Evolutionary conservation across 2,888 invertebrate species (phyloP).

Genomic region (Alcis repandata): DNA sequence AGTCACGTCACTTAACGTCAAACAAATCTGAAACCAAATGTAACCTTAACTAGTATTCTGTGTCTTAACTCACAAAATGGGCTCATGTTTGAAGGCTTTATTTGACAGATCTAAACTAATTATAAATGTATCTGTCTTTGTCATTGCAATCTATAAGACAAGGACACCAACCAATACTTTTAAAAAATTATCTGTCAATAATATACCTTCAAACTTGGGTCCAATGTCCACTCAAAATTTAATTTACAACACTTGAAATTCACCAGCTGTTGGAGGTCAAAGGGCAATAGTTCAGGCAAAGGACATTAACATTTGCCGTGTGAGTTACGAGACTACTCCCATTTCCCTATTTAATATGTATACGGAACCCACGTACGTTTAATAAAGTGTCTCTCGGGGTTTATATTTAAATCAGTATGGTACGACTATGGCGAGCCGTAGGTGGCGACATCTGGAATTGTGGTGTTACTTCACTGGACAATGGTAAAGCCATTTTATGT

Average conservation of each 20-base stretch:
- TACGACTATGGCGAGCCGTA: too few species aligned
- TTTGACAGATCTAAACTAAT: too few species aligned
- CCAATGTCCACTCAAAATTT: neutral
- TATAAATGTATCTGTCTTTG: too few species aligned
- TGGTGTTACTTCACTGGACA: conserved; percentile 18
- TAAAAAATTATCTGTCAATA: neutral
- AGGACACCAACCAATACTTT: too few species aligned
- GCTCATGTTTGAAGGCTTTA: too few species aligned
- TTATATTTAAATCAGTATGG: conserved; percentile 57
- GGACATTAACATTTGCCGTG: conserved; percentile 4
- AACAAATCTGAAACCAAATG: too few species aligned
- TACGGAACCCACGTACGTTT: conserved; percentile 34
- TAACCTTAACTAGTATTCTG: too few species aligned
- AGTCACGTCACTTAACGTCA: neutral
- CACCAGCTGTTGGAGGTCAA: neutral
- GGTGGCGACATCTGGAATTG: conserved; percentile 42
- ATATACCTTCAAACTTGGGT: too few species aligned
- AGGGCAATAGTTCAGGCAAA: neutral
- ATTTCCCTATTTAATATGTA: conserved; percentile 15
- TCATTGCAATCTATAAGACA: too few species aligned
- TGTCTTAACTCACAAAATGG: too few species aligned
- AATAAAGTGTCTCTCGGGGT: conserved; percentile 51
- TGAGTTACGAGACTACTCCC: neutral
- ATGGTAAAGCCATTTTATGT: neutral
- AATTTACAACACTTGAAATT: too few species aligned